Evolutionary conservation across 2,888 invertebrate genomes (phyloP).

Genomic region (Aproaerema taeniolella): DNA sequence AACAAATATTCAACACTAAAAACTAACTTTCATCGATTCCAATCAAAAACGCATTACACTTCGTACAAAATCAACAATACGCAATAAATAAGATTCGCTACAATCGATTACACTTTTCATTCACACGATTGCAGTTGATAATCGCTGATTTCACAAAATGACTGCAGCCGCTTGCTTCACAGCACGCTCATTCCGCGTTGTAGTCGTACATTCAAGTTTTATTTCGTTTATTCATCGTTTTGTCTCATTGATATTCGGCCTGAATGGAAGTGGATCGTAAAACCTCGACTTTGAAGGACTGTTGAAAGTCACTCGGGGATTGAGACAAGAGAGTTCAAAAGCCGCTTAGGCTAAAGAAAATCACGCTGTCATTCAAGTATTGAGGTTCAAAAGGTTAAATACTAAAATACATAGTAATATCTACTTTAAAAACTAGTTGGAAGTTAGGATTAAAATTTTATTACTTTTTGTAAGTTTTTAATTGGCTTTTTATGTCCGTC

Average conservation of each 20-base stretch:
- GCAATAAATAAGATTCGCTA: conserved; percentile 11
- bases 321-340: no score
- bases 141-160: conserved; percentile 23
- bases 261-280: conserved; percentile 12
- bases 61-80: conserved; percentile 9
- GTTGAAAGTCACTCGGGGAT: conserved; percentile 9
- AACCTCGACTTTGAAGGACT: neutral
- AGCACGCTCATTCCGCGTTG: conserved; percentile 23
- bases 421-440: no score
- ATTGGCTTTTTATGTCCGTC: no score
- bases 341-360: no score
- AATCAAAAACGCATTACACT: conserved; percentile 2
- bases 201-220: conserved; percentile 28
- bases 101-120: conserved; percentile 10
- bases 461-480: no score
- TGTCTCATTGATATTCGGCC: conserved; percentile 38
- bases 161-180: conserved; percentile 24
- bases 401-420: no score
- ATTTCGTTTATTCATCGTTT: conserved; percentile 39
- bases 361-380: no score
- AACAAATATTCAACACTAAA: conserved; percentile 11
- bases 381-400: no score
- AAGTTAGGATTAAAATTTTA: no score
- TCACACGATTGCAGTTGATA: conserved; percentile 14
- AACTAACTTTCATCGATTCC: conserved; percentile 11